These are phyloP conservation scores for Silurus meridionalis DNA, from an alignment of 2,113 vertebrate species.

Conservation along the genomic window DNA sequence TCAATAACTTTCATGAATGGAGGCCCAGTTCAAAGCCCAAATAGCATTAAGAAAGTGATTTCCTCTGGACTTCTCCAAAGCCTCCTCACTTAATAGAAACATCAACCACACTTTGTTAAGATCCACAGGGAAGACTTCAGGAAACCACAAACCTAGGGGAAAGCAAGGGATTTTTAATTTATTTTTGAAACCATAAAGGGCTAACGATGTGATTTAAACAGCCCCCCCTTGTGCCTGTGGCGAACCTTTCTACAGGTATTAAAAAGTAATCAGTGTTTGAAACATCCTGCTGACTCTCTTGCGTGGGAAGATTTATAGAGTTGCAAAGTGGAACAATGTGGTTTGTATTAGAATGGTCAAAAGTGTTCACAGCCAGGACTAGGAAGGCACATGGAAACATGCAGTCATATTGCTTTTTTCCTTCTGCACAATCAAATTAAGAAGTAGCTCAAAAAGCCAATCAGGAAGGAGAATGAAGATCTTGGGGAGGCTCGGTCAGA, in stretches of 20 bases:
- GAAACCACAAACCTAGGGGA: constrained; percentile 47
- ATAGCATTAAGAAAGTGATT: constrained; percentile 31
- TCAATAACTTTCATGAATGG: constrained; percentile 21
- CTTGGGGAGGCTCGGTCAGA: constrained; percentile 7
- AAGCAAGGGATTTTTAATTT: constrained; percentile 54
- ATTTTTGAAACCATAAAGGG: constrained; percentile 43
- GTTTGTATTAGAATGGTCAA: constrained; percentile 64
- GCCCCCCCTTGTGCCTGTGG: constrained; percentile 38
- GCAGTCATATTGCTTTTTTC: constrained; percentile 63
- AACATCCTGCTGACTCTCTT: constrained; percentile 64
- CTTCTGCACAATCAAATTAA: constrained; percentile 57
- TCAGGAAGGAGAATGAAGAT: constrained; percentile 48
- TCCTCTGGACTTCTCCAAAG: constrained; percentile 32
- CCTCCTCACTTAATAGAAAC: constrained; percentile 45
- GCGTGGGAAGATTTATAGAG: constrained; percentile 59
- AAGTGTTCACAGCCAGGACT: constrained; percentile 45
- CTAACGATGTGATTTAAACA: constrained; percentile 58
- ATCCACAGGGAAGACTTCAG: constrained; percentile 19
- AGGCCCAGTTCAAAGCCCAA: constrained; percentile 20
- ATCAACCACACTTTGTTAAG: constrained; percentile 43
- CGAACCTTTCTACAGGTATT: constrained; percentile 59
- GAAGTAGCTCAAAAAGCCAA: constrained; percentile 56
- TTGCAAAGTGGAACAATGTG: constrained; percentile 59
- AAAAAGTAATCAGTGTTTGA: constrained; percentile 60
- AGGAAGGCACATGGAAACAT: constrained; percentile 59